A percentile compares a stretch with the other conserved stretches of the same genome.
phyloP scores from a whole-genome alignment of 1,140 invertebrate species.

The Papilio machaon region DNA sequence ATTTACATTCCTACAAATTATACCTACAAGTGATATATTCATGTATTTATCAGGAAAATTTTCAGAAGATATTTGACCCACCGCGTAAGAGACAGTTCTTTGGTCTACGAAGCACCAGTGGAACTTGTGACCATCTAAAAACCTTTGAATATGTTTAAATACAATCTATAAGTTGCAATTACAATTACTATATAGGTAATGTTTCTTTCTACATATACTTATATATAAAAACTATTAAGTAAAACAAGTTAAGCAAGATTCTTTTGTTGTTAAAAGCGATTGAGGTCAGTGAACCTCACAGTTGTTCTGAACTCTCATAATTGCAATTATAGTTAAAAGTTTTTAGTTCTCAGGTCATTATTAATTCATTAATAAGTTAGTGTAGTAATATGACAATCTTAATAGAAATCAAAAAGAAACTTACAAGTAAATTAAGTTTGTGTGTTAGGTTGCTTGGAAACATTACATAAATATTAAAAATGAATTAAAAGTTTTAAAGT shows the following conservation, averaged over 20 bases:
- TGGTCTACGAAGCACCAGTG: neutral
- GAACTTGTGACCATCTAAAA: neutral
- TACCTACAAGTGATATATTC: too few species aligned
- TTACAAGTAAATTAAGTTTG: too few species aligned
- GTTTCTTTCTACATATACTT: neutral
- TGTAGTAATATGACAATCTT: too few species aligned
- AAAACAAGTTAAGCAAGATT: neutral
- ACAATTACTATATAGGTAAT: too few species aligned
- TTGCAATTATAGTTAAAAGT: neutral
- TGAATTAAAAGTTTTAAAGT: neutral
- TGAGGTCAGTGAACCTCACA: neutral
- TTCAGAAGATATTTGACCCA: neutral
- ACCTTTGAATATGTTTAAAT: neutral
- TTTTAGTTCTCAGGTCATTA: neutral
- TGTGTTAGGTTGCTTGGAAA: too few species aligned
- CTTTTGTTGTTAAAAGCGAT: conserved; percentile 3
- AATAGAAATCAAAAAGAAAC: too few species aligned
- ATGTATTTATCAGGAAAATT: too few species aligned
- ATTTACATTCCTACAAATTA: too few species aligned
- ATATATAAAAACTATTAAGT: neutral
- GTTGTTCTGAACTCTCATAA: neutral
- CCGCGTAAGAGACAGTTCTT: neutral
- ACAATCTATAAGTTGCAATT: neutral
- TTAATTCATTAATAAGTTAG: neutral
- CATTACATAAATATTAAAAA: neutral